These are phyloP conservation scores for Cyphotilapia sp. DNA, from an alignment of 2,113 vertebrate genomes.

Conservation along the genomic window DNA sequence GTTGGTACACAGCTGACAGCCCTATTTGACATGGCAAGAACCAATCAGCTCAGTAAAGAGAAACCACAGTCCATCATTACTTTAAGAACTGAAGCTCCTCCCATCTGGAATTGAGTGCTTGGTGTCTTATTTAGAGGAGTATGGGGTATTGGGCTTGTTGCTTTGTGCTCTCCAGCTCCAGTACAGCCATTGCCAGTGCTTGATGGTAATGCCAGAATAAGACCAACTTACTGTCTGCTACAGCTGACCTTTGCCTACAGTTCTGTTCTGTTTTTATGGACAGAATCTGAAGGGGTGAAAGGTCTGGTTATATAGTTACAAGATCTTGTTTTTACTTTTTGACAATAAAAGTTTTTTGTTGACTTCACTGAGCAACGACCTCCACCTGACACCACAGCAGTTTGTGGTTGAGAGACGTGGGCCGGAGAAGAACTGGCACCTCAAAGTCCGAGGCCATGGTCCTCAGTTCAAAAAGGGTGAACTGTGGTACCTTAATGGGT, in stretches of 20 bases:
- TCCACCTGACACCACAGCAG: neutral
- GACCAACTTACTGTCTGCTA: neutral
- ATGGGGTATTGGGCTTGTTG: neutral
- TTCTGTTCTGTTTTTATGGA: neutral
- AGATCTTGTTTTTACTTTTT: neutral
- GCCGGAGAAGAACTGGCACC: neutral
- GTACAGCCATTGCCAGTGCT: neutral
- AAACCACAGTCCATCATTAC: neutral
- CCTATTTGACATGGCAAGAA: neutral
- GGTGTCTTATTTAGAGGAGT: neutral
- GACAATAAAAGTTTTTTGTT: neutral
- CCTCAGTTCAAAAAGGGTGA: neutral
- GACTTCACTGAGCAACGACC: neutral
- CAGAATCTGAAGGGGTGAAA: neutral
- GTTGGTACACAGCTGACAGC: neutral
- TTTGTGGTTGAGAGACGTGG: neutral
- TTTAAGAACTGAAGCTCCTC: neutral
- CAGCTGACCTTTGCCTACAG: neutral
- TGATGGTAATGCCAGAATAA: neutral
- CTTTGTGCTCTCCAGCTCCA: neutral
- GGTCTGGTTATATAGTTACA: neutral
- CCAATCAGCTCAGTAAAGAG: neutral
- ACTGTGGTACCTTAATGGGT: neutral
- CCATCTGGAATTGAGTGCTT: neutral
- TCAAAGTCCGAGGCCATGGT: neutral